Percentiles rank a stretch among this genome's conserved stretches.
These are phyloP conservation scores for Notechis scutatus DNA, from an alignment of 2,113 vertebrate species.

Conservation along the genomic window DNA sequence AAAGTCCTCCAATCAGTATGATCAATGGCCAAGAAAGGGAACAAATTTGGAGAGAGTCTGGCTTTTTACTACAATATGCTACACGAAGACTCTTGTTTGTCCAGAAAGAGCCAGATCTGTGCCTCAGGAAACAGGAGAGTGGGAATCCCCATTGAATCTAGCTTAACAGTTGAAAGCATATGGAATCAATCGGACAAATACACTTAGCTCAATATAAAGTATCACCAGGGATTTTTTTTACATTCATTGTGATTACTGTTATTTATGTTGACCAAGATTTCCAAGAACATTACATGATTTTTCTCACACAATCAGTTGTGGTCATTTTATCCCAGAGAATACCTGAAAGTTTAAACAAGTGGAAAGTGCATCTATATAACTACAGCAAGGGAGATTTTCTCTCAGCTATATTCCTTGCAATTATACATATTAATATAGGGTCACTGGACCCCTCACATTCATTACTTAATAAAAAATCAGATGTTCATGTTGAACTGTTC, in stretches of 20 bases:
- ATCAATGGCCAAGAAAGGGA: background rate
- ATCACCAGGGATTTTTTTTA: background rate
- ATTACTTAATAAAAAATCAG: background rate
- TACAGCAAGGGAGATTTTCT: background rate
- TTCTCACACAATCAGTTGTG: background rate
- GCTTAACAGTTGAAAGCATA: background rate
- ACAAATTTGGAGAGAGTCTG: background rate
- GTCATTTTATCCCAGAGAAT: background rate
- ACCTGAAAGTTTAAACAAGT: background rate
- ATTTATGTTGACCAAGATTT: background rate
- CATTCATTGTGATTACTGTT: background rate
- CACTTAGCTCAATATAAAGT: background rate
- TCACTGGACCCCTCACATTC: background rate
- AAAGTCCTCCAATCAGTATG: background rate
- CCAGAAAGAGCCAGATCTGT: background rate
- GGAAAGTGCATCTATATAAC: background rate
- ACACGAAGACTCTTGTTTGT: background rate
- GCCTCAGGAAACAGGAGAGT: background rate
- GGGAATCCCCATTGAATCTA: background rate
- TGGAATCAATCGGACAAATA: background rate
- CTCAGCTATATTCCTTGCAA: background rate
- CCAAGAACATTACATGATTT: constrained; percentile 9
- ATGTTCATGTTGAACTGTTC: background rate
- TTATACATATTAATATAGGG: background rate
- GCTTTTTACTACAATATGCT: background rate